A percentile compares a stretch with the other conserved stretches of the same genome.
Evolutionary conservation across 2,888 invertebrate species (phyloP).

Genomic region (Carcina quercana): DNA sequence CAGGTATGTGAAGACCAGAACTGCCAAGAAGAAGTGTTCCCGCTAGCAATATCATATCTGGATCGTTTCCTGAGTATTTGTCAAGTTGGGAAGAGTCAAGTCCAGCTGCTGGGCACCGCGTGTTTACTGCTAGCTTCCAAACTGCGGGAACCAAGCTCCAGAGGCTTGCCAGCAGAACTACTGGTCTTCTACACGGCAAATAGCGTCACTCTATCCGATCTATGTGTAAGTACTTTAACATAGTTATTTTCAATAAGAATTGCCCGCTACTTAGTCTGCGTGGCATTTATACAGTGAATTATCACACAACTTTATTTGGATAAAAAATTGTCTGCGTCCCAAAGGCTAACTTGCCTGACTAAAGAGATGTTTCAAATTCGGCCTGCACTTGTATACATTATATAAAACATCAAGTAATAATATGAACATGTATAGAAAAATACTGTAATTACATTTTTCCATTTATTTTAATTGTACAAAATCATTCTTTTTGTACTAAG

Average conservation of each 20-base stretch:
- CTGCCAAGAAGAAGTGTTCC: constrained; percentile 95
- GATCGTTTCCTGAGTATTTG: constrained; percentile 93
- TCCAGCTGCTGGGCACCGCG: constrained; percentile 93
- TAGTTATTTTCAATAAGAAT: not conserved
- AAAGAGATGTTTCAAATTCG: no score
- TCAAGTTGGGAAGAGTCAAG: constrained; percentile 87
- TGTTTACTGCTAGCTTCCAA: constrained; percentile 96
- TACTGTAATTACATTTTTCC: no score
- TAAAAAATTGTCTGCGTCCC: no score
- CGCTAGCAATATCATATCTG: constrained; percentile 93
- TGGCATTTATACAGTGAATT: no score
- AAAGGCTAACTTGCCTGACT: no score
- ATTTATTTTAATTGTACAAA: no score
- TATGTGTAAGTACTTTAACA: constrained; percentile 83
- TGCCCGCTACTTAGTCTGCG: no score
- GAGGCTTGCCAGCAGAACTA: constrained; percentile 84
- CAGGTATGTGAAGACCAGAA: constrained; percentile 96
- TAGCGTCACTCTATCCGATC: constrained; percentile 88
- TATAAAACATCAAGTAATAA: no score
- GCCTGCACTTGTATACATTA: no score
- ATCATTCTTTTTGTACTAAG: no score
- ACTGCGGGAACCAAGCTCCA: constrained; percentile 85
- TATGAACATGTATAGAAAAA: no score
- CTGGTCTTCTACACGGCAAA: constrained; percentile 96
- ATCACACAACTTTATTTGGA: no score